phyloP scores from a whole-genome alignment of 2,888 invertebrate species.

The Acholoe squamosa region DNA sequence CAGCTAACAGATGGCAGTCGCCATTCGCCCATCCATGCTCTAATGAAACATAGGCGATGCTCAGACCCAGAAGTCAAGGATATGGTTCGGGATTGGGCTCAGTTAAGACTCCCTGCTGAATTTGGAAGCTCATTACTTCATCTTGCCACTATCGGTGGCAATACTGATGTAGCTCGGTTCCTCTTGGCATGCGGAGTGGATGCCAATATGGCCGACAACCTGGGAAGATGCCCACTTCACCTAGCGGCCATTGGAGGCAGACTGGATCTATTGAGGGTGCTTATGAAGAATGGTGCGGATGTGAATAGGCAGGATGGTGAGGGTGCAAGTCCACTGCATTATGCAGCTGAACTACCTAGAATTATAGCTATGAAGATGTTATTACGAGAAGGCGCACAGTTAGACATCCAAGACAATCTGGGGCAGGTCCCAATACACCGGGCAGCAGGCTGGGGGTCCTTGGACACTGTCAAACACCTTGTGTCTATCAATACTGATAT shows the following conservation, averaged over 20 bases:
- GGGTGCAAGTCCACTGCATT: slow-evolving; percentile 9
- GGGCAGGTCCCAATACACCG: not conserved
- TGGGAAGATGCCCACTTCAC: slow-evolving; percentile 19
- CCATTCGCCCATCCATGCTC: slow-evolving; percentile 3
- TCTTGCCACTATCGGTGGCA: slow-evolving; percentile 22
- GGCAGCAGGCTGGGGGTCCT: slow-evolving; percentile 14
- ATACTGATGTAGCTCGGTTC: slow-evolving; percentile 8
- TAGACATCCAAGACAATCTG: not conserved
- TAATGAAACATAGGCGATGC: slow-evolving; percentile 18
- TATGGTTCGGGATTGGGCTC: slow-evolving; percentile 20
- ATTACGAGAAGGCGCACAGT: not conserved
- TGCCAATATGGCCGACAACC: slow-evolving; percentile 25
- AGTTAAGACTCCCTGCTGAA: not conserved
- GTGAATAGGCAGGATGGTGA: slow-evolving; percentile 14
- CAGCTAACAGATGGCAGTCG: slow-evolving; percentile 21
- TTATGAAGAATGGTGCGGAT: slow-evolving; percentile 34
- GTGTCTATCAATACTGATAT: not conserved
- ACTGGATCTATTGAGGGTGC: slow-evolving; percentile 2
- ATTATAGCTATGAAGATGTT: not conserved
- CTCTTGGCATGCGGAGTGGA: slow-evolving; percentile 17
- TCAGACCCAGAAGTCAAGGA: slow-evolving; percentile 11
- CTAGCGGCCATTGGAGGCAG: slow-evolving; percentile 38
- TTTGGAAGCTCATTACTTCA: slow-evolving; percentile 36
- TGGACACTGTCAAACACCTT: not conserved
- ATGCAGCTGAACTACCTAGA: not conserved